Base-by-base conservation (phyloP, 2,113 vertebrate genomes). In the Scartelaos histophorus region DNA sequence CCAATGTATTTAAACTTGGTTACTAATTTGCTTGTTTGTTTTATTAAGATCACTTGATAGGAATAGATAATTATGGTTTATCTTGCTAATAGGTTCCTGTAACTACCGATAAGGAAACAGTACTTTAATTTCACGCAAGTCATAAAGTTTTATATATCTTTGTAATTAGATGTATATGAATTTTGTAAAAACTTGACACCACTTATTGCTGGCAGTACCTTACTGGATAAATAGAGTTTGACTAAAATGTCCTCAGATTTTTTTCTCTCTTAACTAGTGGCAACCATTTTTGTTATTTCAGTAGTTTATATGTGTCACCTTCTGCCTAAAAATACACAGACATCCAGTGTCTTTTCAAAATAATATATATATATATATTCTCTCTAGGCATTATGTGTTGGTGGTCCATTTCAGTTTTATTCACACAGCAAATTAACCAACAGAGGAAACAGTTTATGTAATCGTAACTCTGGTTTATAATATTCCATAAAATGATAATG, bases 281-380 rank as follows among this genome's bases (percentile, higher is more conserved):
- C 79, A 82, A 78, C 81, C 75, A 62, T 82, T 70, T 83, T 54
- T 83, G 60, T 66, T 61, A 78, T 97, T 97, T 99, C 96, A 94
- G 97, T 97, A 97, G 85, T 91, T 24, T n/a, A 12, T 56, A 22
- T 56, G 12, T 97, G 54, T 25, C 49, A 15, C 12, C 3, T 24
- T 53, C 7, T 53, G 49, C 9, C 16, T 19, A 19, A 19, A 53
- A 53, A 53, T 5, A 19, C 17, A n/a, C 49, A 11, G 29, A 92
- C 96, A 95, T 96, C 94, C 94, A 95, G 94, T 95, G 95, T 95
- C 95, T 96, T 97, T 92, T 84, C 95, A 92, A 94, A 95, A 94
- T 93, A 90, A 95, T 43, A 43, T 43, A 10, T 43, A 95, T 43
- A 43, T 43, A 10, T 43, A 10, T 43, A 43, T 7, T 10, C 7